Evolutionary conservation across 2,113 vertebrate genomes (phyloP).

Genomic region (Mustela nigripes): DNA sequence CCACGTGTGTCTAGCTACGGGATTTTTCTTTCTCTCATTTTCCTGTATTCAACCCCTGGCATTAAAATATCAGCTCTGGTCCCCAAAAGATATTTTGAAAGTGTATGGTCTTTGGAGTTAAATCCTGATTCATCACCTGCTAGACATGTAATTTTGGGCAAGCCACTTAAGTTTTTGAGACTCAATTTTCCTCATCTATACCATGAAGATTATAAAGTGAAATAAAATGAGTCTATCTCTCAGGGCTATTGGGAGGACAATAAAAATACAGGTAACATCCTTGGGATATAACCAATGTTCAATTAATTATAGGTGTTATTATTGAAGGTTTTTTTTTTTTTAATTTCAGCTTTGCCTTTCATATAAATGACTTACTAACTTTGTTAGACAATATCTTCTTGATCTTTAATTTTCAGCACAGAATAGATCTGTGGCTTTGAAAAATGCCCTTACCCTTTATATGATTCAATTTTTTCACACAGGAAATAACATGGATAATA

Average conservation of each 20-base stretch:
- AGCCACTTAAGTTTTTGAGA: not conserved
- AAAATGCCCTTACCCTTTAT: constrained; percentile 25
- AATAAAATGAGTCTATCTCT: constrained; percentile 38
- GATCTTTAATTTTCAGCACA: constrained; percentile 51
- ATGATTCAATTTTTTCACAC: not conserved
- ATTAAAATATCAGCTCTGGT: not conserved
- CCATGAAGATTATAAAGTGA: constrained; percentile 28
- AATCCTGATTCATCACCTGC: not conserved
- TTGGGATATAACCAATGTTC: not conserved
- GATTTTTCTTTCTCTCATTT: not conserved
- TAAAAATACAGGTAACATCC: not conserved
- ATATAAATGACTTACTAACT: not conserved
- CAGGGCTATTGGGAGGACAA: not conserved
- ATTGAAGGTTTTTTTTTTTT: not conserved
- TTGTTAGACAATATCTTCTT: constrained; percentile 12
- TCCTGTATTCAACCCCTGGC: not conserved
- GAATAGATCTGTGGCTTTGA: constrained; percentile 56
- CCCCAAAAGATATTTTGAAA: not conserved
- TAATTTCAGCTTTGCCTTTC: not conserved
- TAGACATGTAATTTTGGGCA: not conserved
- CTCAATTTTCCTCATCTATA: constrained; percentile 10
- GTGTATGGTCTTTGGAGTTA: not conserved
- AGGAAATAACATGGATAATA: not conserved
- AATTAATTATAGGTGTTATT: constrained; percentile 19
- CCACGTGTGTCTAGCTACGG: not conserved